These are phyloP conservation scores for Nomada goodeniana DNA, from an alignment of 2,888 invertebrate species.

Conservation along the genomic window DNA sequence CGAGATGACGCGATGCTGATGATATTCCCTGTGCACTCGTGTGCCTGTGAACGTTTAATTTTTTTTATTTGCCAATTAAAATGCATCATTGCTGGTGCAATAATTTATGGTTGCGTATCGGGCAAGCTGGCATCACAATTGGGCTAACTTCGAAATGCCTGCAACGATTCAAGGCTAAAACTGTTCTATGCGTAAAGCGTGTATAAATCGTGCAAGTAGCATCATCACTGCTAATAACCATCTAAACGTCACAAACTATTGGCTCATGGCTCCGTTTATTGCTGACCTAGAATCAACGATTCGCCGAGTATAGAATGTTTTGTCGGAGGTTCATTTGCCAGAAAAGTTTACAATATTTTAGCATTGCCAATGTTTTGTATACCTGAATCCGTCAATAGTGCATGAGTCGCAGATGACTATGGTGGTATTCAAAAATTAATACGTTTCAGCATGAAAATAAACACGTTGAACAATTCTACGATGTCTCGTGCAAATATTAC, in stretches of 20 bases:
- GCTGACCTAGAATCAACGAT: slow-evolving; percentile 27
- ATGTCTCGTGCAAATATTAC: too few species aligned
- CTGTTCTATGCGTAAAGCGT: slow-evolving; percentile 17
- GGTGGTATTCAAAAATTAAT: too few species aligned
- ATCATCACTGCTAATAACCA: slow-evolving; percentile 50
- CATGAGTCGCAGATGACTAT: too few species aligned
- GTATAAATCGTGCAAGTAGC: slow-evolving; percentile 24
- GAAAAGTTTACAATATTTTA: neutral
- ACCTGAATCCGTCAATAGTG: too few species aligned
- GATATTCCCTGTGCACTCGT: slow-evolving; percentile 12
- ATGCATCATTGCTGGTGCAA: neutral
- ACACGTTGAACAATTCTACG: neutral
- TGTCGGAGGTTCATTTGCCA: neutral
- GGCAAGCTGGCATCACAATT: slow-evolving; percentile 3
- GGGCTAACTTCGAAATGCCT: slow-evolving; percentile 15
- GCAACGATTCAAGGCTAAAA: slow-evolving; percentile 21
- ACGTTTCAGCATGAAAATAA: neutral
- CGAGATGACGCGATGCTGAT: slow-evolving; percentile 32
- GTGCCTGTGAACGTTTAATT: neutral
- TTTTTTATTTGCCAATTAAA: slow-evolving; percentile 16
- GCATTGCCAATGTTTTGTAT: too few species aligned
- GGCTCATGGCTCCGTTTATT: slow-evolving; percentile 7
- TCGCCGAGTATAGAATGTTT: neutral
- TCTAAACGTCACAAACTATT: slow-evolving; percentile 28
- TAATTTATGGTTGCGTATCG: slow-evolving; percentile 29